Evolutionary conservation across 2,113 vertebrate species (phyloP).

Genomic region (Pituophis catenifer): DNA sequence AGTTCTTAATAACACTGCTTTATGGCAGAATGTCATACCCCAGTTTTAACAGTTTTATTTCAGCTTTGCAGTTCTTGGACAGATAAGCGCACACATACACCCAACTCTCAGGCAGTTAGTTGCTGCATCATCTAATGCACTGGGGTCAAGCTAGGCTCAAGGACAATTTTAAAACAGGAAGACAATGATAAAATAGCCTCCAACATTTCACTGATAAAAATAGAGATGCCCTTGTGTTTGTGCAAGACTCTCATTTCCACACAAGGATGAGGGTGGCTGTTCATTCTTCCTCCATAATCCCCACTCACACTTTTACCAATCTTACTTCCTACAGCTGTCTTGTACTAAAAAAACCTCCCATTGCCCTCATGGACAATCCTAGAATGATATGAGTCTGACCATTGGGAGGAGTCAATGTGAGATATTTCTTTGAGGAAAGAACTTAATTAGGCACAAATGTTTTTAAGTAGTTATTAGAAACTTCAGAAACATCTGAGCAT

Average conservation of each 20-base stretch:
- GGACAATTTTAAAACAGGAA: slow-evolving; percentile 5
- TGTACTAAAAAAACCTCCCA: neutral
- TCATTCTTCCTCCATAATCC: neutral
- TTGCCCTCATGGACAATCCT: neutral
- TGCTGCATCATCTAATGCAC: slow-evolving; percentile 1
- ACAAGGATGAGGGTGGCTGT: neutral
- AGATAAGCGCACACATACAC: neutral
- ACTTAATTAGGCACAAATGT: neutral
- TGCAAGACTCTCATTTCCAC: neutral
- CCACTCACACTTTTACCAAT: neutral
- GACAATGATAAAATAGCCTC: neutral
- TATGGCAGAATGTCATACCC: neutral
- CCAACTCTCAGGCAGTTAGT: neutral
- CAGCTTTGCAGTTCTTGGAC: too few species aligned
- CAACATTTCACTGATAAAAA: slow-evolving; percentile 1
- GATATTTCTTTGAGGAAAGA: neutral
- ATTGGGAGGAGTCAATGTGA: neutral
- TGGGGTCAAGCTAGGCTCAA: neutral
- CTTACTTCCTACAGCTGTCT: neutral
- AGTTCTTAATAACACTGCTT: neutral
- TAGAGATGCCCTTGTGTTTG: neutral
- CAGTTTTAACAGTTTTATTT: neutral
- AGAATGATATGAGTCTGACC: neutral
- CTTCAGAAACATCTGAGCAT: neutral
- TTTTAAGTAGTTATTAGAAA: neutral